A percentile compares a stretch with the other conserved stretches of the same genome.
These are phyloP conservation scores for Telmatochromis sp. DNA, from an alignment of 2,113 vertebrate species.

Conservation along the genomic window DNA sequence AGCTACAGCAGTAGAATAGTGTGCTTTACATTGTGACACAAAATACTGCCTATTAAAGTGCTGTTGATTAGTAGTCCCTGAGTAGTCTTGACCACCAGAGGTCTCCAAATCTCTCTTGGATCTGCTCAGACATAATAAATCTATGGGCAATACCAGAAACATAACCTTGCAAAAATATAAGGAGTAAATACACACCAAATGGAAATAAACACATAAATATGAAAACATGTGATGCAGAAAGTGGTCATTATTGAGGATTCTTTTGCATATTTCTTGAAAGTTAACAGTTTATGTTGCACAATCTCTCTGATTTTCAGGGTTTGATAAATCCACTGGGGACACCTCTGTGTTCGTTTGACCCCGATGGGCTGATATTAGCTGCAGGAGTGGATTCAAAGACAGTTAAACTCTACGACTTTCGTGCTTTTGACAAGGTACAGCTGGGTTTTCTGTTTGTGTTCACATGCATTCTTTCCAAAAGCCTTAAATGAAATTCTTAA, in stretches of 20 bases:
- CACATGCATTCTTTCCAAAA: background rate
- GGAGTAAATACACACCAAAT: background rate
- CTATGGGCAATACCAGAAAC: background rate
- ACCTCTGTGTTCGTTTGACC: slow-evolving; percentile 97
- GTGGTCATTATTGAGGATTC: background rate
- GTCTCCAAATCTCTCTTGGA: background rate
- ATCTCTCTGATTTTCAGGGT: slow-evolving; percentile 68
- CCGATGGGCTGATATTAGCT: slow-evolving; percentile 96
- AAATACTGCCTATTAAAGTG: background rate
- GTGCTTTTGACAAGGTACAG: slow-evolving; percentile 94
- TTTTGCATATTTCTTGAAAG: background rate
- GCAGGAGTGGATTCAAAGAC: slow-evolving; percentile 95
- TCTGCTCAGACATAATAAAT: background rate
- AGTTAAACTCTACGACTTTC: slow-evolving; percentile 94
- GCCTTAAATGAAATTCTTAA: background rate
- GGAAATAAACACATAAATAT: background rate
- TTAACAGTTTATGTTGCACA: background rate
- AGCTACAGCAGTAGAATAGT: background rate
- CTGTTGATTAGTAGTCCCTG: background rate
- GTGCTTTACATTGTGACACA: background rate
- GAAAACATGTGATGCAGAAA: background rate
- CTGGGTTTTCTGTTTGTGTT: background rate
- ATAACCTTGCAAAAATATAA: background rate
- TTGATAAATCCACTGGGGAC: slow-evolving; percentile 92
- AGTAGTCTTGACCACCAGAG: background rate